Base-by-base conservation (phyloP, 2,113 vertebrate species). In the Lichenostomus cassidix region DNA sequence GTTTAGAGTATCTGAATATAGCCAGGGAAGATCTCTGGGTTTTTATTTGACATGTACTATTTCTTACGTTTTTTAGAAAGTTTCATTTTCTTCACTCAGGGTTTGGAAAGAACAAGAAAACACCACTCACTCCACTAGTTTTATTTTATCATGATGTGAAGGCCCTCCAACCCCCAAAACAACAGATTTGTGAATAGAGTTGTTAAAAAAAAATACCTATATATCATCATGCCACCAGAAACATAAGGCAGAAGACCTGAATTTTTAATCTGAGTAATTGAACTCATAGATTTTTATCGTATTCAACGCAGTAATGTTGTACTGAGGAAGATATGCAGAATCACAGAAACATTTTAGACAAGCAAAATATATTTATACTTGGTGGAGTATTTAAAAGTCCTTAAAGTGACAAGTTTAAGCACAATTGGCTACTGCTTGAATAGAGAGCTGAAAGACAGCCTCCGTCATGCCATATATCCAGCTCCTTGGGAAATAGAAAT, bases 401-500 rank as follows among this genome's bases (percentile, higher is more conserved):
- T 37, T 29, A 35, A 53, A 89, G 28, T 5, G 4, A 15, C 12
- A 58, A 74, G 8, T 80, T 18, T 87, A 42, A 62, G 10, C 5
- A 17, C 12, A 78, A 8, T 7, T 65, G 33, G 12, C 16, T 58
- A 52, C 27, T 23, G 39, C 12, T 35, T 55, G 35, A 78, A 58
- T 9, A 59, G 64, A 58, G 1, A 84, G 24, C 20, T 42, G 47
- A 70, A 84, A 67, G 11, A 55, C 23, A 50, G 16, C 2, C 2
- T 67, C 12, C 42, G 49, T 87, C 3, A 5, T 0, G 0, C 7
- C 5, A 11, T 44, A 35, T 33, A 67, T 46, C 12, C 4, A 8
- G 0, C 13, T 75, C 21, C 5, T 58, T 56, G 15, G 50, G 42
- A 70, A 81, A 75, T 0, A 7, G 39, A 89, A 60, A 39, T 68